Evolutionary conservation across 1,140 invertebrate genomes (phyloP).

Genomic region (Pinna nobilis): DNA sequence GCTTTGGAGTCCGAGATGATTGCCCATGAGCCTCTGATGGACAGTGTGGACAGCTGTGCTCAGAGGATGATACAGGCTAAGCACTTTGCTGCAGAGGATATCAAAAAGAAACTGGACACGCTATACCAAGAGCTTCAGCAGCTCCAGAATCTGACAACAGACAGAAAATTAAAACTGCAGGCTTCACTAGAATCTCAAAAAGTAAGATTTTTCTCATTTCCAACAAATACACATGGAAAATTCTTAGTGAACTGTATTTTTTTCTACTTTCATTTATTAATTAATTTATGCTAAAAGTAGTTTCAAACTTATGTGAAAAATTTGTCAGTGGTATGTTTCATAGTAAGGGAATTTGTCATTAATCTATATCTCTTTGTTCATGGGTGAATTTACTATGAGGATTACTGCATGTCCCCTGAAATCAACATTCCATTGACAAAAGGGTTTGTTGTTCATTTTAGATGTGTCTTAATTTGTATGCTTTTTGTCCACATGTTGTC

Average conservation of each 20-base stretch:
- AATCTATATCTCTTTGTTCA: too few relatives aligned
- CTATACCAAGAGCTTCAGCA: constrained; percentile 91
- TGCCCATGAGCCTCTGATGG: constrained; percentile 95
- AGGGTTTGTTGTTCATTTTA: too few relatives aligned
- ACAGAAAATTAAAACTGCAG: constrained; percentile 95
- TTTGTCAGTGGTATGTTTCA: too few relatives aligned
- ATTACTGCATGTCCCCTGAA: too few relatives aligned
- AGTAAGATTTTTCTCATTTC: constrained; percentile 46
- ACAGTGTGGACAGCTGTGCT: constrained; percentile 89
- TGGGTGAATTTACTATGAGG: too few relatives aligned
- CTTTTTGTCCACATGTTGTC: too few relatives aligned
- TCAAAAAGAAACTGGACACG: constrained; percentile 85
- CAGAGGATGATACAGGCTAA: constrained; percentile 93
- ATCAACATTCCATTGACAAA: too few relatives aligned
- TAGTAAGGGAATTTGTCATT: too few relatives aligned
- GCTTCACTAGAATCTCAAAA: constrained; percentile 95
- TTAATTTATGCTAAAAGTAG: too few relatives aligned
- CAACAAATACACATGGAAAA: background rate
- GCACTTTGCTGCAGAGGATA: constrained; percentile 94
- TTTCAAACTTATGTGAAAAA: too few relatives aligned
- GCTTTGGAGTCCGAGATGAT: constrained; percentile 86
- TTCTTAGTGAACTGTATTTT: background rate
- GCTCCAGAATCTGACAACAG: constrained; percentile 79
- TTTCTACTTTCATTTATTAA: background rate
- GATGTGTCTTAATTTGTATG: too few relatives aligned